Evolutionary conservation across 2,888 invertebrate genomes (phyloP), one percentile per base, ranked within the genome.

Genomic region (Epinotia demarniana): DNA sequence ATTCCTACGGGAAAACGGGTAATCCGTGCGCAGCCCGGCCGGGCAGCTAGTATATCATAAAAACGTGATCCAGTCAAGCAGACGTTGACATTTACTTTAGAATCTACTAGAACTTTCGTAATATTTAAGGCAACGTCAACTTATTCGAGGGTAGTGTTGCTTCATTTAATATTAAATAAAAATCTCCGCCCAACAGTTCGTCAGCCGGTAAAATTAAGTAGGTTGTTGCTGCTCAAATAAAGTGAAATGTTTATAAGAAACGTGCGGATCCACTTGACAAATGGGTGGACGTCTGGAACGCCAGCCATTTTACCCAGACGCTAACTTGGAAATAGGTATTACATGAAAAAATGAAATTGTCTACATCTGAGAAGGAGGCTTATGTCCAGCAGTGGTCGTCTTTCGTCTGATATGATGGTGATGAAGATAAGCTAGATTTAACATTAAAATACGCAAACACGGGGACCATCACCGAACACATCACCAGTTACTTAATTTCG

Each of bases 211-310:
- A 63, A 58, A 74, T 63, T 57, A 69, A 74, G 58, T 69, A 55
- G 73, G 27, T 57, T 63, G 57, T 49, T 57, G 57, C 62, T 57
- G 18, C 69, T 63, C 63, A 74, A 58, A 69, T 69, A 74, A 74
- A 74, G 74, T 69, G 57, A 74, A 74, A 74, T 74, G 74, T 74
- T 74, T 58, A 74, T 69, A 74, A 69, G 74, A 74, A 68, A 73
- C 68, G 69, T 27, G 13, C 68, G 61, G 58, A 73, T 73, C 63
- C 57, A n/a, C 33, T 62, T 69, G 76, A 72, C 72, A 76, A 72
- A 76, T 72, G 68, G 57, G 68, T 72, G 68, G 62, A 18, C 58
- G 55, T 70, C 76, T 53, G 33, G 46, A 18, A 23, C 19, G 18
- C 39, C 19, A 57, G 49, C 46, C 4, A 61, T 70, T 73, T 68